Percentiles rank a stretch among this genome's conserved stretches.
phyloP scores from a whole-genome alignment of 2,113 vertebrate genomes.

The Neolamprologus variostigma region DNA sequence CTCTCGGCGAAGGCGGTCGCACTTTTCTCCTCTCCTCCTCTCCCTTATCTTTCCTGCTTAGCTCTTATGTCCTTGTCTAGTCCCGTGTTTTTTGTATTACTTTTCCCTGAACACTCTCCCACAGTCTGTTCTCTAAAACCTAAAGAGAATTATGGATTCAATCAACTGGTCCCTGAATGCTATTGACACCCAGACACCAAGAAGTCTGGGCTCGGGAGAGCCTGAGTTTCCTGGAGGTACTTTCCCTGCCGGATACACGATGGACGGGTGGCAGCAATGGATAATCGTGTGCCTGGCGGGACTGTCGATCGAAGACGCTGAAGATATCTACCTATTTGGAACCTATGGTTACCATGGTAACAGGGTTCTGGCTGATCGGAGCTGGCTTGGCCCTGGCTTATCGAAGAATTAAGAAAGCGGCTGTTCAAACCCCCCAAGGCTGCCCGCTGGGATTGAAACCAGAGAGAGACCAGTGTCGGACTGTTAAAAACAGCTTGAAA shows the following conservation, averaged over 20 bases:
- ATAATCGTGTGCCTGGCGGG: accelerated
- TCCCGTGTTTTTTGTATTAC: background rate
- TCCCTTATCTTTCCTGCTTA: background rate
- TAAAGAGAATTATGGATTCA: background rate
- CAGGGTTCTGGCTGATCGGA: background rate
- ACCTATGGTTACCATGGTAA: background rate
- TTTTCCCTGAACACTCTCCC: background rate
- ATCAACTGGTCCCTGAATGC: background rate
- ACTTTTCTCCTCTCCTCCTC: background rate
- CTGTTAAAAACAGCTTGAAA: background rate
- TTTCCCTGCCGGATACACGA: background rate
- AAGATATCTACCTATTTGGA: background rate
- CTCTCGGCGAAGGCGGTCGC: background rate
- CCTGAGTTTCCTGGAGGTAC: background rate
- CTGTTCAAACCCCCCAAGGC: background rate
- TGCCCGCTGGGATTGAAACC: background rate
- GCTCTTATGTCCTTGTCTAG: background rate
- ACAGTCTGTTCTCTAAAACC: background rate
- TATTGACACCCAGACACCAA: background rate
- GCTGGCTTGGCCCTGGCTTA: background rate
- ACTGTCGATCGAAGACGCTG: background rate
- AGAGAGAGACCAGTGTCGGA: background rate
- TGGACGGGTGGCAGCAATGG: background rate
- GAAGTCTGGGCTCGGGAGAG: background rate
- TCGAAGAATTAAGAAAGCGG: background rate